Conservation (phyloP, 2,797 vertebrate genomes). For the Gallinago nigripennis region DNA sequence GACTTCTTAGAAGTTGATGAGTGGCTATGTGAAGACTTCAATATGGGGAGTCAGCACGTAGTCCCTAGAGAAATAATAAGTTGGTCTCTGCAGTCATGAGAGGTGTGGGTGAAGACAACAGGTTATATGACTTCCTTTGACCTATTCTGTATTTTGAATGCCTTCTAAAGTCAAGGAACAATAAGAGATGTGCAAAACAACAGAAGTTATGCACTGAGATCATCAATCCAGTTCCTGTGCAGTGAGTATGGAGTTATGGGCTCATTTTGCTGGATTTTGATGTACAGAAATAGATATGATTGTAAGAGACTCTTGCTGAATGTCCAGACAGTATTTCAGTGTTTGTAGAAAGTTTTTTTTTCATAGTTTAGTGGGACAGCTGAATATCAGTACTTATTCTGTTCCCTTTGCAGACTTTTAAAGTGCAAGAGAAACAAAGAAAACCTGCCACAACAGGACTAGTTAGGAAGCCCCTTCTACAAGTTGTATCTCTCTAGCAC, state of each 20-base stretch:
- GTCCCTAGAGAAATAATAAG: background rate
- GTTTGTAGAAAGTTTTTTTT: background rate
- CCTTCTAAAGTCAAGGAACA: background rate
- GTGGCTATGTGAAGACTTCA: background rate
- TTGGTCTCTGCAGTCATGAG: background rate
- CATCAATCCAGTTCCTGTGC: background rate
- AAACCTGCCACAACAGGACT: background rate
- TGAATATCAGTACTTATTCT: background rate
- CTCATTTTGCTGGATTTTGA: background rate
- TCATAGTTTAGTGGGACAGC: background rate
- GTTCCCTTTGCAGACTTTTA: background rate
- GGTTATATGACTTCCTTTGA: background rate
- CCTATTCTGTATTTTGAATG: rapidly evolving
- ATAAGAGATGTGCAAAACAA: background rate
- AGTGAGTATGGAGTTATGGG: background rate
- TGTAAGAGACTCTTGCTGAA: background rate
- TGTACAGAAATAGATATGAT: background rate
- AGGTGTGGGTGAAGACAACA: background rate
- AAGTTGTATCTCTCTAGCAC: background rate
- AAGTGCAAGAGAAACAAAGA: background rate
- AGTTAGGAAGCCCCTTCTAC: background rate
- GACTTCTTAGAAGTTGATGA: background rate
- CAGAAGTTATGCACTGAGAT: background rate
- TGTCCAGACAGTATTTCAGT: background rate
- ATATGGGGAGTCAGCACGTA: background rate